Conservation (phyloP, 2,797 vertebrate species). For the Manis pentadactyla region DNA sequence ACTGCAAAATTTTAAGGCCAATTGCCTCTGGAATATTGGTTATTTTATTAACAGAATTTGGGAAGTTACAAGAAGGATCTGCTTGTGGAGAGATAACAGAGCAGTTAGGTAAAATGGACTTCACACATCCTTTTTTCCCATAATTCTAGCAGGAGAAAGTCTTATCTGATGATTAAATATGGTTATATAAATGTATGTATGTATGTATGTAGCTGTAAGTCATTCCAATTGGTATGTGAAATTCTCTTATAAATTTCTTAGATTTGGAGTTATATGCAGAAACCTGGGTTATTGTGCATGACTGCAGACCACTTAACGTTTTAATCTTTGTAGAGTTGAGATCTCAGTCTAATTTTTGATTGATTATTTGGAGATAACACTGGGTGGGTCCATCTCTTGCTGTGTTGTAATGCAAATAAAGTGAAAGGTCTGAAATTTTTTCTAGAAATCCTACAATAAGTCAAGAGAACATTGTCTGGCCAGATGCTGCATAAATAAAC, state of each 20-base stretch:
- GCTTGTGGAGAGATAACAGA: not conserved
- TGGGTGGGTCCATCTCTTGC: not conserved
- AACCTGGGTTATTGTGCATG: not conserved
- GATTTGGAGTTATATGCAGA: not conserved
- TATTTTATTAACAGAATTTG: conserved; percentile 47
- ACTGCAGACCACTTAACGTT: conserved; percentile 60
- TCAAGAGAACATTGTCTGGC: not conserved
- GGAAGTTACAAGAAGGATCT: not conserved
- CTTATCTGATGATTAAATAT: not conserved
- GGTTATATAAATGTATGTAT: too few relatives aligned
- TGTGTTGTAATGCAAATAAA: not conserved
- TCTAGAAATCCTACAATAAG: not conserved
- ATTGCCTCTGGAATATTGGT: conserved; percentile 26
- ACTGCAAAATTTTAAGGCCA: not conserved
- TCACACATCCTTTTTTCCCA: not conserved
- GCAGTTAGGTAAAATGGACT: not conserved
- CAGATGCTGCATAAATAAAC: not conserved
- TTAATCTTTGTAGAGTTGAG: not conserved
- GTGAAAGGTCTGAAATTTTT: not conserved
- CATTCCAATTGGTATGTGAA: not conserved
- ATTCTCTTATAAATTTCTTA: not conserved
- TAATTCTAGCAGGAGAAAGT: not conserved
- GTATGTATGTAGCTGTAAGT: not conserved
- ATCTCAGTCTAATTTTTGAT: not conserved
- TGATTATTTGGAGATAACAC: not conserved